Conservation (phyloP, 2,888 invertebrate species). For the Melinopterus prodromus region DNA sequence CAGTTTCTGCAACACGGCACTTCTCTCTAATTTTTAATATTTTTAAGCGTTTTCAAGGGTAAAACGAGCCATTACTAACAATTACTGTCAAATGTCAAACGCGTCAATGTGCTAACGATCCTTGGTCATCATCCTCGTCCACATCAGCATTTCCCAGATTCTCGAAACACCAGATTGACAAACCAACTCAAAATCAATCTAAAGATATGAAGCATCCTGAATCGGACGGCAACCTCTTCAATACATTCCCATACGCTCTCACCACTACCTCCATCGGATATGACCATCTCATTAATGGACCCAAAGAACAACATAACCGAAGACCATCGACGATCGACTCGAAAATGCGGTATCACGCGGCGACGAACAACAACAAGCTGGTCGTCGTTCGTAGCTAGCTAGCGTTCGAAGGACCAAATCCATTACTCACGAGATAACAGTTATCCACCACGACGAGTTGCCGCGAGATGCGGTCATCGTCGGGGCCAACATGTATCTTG, state of each 20-base stretch:
- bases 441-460: background rate
- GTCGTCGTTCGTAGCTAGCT: background rate
- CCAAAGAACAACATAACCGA: background rate
- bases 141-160: too few relatives aligned
- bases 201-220: too few relatives aligned
- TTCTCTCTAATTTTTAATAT: too few relatives aligned
- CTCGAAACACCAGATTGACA: too few relatives aligned
- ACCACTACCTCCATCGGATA: background rate
- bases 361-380: background rate
- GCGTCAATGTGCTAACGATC: too few relatives aligned
- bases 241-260: background rate
- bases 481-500: background rate
- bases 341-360: constrained; percentile 4
- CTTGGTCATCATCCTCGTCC: too few relatives aligned
- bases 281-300: background rate
- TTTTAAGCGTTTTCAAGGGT: too few relatives aligned
- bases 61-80: too few relatives aligned
- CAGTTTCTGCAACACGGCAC: too few relatives aligned
- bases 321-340: background rate
- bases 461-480: background rate
- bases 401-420: background rate
- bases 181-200: too few relatives aligned
- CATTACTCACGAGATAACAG: background rate
- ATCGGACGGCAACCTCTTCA: too few relatives aligned
- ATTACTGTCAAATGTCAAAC: too few relatives aligned